Percentiles rank a stretch among this genome's conserved stretches.
phyloP scores from a whole-genome alignment of 2,888 invertebrate species.

The Lacanobia oleracea region DNA sequence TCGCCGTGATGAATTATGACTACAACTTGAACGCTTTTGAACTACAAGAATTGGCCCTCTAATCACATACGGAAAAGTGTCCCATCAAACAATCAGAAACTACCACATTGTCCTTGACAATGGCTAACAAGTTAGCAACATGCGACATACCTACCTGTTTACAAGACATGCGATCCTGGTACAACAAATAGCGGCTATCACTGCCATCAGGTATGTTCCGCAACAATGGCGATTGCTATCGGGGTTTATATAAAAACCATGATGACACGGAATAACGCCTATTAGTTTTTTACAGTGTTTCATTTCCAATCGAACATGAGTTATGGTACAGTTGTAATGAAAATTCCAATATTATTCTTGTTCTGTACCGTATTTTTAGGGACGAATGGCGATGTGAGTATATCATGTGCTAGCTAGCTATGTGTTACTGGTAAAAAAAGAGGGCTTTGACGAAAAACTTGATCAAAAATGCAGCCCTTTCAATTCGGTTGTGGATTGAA shows the following conservation, averaged over 20 bases:
- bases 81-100: conserved; percentile 15
- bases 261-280: conserved; percentile 32
- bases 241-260: conserved; percentile 69
- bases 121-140: conserved; percentile 49
- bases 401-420: not conserved
- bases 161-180: conserved; percentile 60
- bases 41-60: not conserved
- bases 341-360: conserved; percentile 45
- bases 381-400: conserved; percentile 55
- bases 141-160: conserved; percentile 50
- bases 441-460: not conserved
- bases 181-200: conserved; percentile 49
- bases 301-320: conserved; percentile 48
- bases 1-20: too few relatives aligned
- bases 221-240: conserved; percentile 73
- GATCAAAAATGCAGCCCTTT: not conserved
- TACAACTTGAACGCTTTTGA: too few relatives aligned
- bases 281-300: conserved; percentile 39
- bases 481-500: not conserved
- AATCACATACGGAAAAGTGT: not conserved
- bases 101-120: conserved; percentile 49
- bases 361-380: conserved; percentile 38
- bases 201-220: conserved; percentile 54
- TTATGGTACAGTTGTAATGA: conserved; percentile 46
- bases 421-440: not conserved